Base-by-base conservation (phyloP, 2,797 vertebrate genomes). In the Sciaenops ocellatus region DNA sequence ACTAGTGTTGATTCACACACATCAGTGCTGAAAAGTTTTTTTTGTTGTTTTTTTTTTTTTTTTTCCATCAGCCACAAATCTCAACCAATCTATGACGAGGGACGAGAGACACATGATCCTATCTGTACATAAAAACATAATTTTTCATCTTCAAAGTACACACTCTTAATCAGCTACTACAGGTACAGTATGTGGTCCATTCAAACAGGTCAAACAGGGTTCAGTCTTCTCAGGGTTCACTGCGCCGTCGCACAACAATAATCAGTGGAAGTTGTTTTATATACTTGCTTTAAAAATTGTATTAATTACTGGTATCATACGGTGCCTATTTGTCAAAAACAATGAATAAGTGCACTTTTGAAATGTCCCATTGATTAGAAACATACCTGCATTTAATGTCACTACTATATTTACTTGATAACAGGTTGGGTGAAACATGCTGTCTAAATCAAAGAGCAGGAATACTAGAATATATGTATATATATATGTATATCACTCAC, bases 281-380 rank as follows among this genome's bases (percentile, higher is more conserved):
- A 26, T 8, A 73, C 76, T 65, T 44, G 6, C 46, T 74, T 81
- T 59, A 42, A 81, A 71, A 72, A 52, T 52, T 22, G 16, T 54
- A 63, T 59, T 63, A 3, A 52, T 57, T 59, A 48, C 47, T 61
- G 5, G 50, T 51, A 77, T 51, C 65, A 38, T 59, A 67, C 77
- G 71, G 64, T 87, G 66, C 44, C 70, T 72, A 22, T 79, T 73
- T 30, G 80, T n/a, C 67, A n/a, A 90, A 78, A 66, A 74, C 47
- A 55, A 82, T 78, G 72, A 90, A 54, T 91, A 91, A 91, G 82
- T 91, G 89, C 87, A 91, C 86, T 93, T 89, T 86, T 82, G 77
- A 85, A 84, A 83, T 38, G 41, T 84, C 68, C 68, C 22, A 60
- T 47, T 79, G 73, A 83, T 71, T 77, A 80, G 62, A 85, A 85